Percentiles rank a stretch among this genome's conserved stretches.
Evolutionary conservation across 2,888 invertebrate species (phyloP).

Genomic region (Drosophila emarginata): DNA sequence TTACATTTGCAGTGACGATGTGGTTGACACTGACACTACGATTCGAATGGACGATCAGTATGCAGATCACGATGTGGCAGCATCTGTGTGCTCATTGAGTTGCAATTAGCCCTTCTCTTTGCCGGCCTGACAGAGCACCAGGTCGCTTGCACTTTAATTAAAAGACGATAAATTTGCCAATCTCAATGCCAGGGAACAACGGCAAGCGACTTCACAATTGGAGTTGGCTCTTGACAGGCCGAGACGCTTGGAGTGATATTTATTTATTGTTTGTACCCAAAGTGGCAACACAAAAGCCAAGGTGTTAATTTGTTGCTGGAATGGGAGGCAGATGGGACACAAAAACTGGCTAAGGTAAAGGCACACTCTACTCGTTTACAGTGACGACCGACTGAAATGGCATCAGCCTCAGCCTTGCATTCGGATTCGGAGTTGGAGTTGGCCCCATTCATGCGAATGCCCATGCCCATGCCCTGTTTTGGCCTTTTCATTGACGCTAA

Average conservation of each 20-base stretch:
- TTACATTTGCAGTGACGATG: not conserved
- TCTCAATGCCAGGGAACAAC: constrained; percentile 49
- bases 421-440: constrained; percentile 51
- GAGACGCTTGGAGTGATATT: constrained; percentile 70
- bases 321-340: constrained; percentile 22
- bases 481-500: constrained; percentile 77
- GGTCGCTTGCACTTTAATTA: constrained; percentile 81
- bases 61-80: constrained; percentile 36
- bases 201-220: constrained; percentile 22
- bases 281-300: constrained; percentile 76
- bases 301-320: constrained; percentile 80
- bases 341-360: not conserved
- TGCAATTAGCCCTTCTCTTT: constrained; percentile 66
- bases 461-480: constrained; percentile 42
- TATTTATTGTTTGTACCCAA: constrained; percentile 80
- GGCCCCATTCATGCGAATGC: constrained; percentile 47
- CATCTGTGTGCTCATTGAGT: constrained; percentile 41
- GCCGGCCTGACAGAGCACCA: constrained; percentile 62
- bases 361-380: constrained; percentile 3
- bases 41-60: constrained; percentile 24
- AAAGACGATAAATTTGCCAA: constrained; percentile 81
- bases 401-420: constrained; percentile 8
- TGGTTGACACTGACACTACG: not conserved
- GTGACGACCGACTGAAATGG: constrained; percentile 12
- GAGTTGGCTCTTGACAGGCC: constrained; percentile 59